Evolutionary conservation across 2,797 vertebrate species (phyloP).

Genomic region (Xiphophorus birchmanni): DNA sequence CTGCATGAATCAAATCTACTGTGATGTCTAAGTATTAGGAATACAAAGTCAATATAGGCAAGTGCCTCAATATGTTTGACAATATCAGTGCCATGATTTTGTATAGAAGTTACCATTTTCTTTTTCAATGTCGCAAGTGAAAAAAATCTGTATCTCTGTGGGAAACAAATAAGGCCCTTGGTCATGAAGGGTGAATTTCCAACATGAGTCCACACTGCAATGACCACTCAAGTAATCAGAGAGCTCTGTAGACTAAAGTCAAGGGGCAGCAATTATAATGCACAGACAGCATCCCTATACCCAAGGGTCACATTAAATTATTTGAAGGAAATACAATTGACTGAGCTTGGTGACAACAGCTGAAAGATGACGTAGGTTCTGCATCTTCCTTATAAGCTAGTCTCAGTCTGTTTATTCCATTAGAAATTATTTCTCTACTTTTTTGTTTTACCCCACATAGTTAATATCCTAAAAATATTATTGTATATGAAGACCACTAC

Average conservation of each 20-base stretch:
- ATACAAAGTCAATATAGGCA: neutral
- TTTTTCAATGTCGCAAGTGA: neutral
- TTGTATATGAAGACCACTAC: slow-evolving; percentile 22
- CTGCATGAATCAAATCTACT: neutral
- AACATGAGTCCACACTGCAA: slow-evolving; percentile 10
- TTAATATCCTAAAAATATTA: slow-evolving; percentile 20
- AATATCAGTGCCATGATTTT: neutral
- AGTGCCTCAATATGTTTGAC: neutral
- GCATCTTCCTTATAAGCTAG: slow-evolving; percentile 40
- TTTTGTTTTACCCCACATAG: slow-evolving; percentile 15
- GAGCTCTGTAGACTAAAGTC: slow-evolving; percentile 33
- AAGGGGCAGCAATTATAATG: slow-evolving; percentile 68
- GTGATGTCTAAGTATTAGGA: neutral
- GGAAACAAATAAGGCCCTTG: slow-evolving; percentile 20
- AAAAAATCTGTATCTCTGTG: neutral
- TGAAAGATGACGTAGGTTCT: slow-evolving; percentile 63
- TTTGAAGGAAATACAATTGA: slow-evolving; percentile 76
- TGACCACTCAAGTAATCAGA: slow-evolving; percentile 32
- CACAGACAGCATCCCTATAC: slow-evolving; percentile 60
- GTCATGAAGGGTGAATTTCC: slow-evolving; percentile 16
- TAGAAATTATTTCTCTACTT: neutral
- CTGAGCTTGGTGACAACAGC: slow-evolving; percentile 65
- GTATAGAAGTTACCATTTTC: neutral
- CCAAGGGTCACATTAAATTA: slow-evolving; percentile 77
- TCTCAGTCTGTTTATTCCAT: slow-evolving; percentile 25